Percentiles rank a stretch among this genome's conserved stretches.
Conservation (phyloP, 1,140 invertebrate genomes). For the Papilio xuthus region DNA sequence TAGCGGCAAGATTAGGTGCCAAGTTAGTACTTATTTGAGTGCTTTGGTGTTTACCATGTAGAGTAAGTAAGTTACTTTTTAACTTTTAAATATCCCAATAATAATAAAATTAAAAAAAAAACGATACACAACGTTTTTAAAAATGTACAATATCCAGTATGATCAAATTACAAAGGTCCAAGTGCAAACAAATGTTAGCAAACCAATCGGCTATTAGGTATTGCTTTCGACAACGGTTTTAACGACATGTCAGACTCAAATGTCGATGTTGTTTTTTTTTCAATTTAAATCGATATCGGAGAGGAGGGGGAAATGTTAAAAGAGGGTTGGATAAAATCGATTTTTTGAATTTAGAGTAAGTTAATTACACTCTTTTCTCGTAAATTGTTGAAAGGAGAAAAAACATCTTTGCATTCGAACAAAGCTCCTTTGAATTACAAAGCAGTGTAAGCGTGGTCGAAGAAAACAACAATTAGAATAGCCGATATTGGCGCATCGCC, state of each 20-base stretch:
- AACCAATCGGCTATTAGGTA: slow-evolving; percentile 39
- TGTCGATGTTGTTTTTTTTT: slow-evolving; percentile 63
- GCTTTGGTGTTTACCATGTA: too few relatives aligned
- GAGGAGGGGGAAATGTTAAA: slow-evolving; percentile 46
- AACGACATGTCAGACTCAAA: slow-evolving; percentile 70
- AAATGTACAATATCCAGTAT: not conserved
- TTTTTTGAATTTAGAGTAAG: slow-evolving; percentile 39
- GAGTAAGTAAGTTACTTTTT: too few relatives aligned
- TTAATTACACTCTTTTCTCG: slow-evolving; percentile 9
- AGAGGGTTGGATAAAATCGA: slow-evolving; percentile 50
- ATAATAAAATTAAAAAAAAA: not conserved
- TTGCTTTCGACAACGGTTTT: slow-evolving; percentile 54
- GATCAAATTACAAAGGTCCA: not conserved
- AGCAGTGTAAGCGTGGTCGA: slow-evolving; percentile 61
- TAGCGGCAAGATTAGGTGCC: too few relatives aligned
- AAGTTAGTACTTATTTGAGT: too few relatives aligned
- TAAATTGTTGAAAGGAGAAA: slow-evolving; percentile 28
- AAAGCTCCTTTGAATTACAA: slow-evolving; percentile 46
- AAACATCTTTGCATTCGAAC: slow-evolving; percentile 32
- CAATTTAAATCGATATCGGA: slow-evolving; percentile 66
- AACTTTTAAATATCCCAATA: not conserved
- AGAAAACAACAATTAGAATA: slow-evolving; percentile 79
- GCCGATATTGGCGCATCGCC: slow-evolving; percentile 75
- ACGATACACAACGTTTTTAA: not conserved
- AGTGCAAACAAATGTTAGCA: not conserved